Evolutionary conservation across 2,113 vertebrate genomes (phyloP), one percentile per base, ranked within the genome.

Genomic region (Oostethus manadensis): DNA sequence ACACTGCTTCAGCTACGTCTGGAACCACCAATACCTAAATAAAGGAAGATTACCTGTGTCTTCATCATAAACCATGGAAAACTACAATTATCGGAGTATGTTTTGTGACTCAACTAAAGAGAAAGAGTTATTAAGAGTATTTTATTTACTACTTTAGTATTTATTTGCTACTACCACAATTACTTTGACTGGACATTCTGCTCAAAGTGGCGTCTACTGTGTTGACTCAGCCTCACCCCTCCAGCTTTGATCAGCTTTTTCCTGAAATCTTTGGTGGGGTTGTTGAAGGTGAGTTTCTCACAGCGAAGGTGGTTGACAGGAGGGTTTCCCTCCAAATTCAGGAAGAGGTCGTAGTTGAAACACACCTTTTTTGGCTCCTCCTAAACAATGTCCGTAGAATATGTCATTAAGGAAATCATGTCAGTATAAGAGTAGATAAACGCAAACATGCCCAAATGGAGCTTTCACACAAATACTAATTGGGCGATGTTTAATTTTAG

Each of bases 201-300:
- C 9, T 50, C 13, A 20, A 18, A 29, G 4, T 18, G 29, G 29
- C 29, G 29, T 33, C 29, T 33, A 33, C 29, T 33, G 44, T 56
- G 50, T 51, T 51, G 45, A n/a, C 9, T n/a, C 14, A 62, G 42
- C 56, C 89, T 90, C 87, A 99, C 96, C 92, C 96, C 97, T 85
- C 97, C 96, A 5, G 97, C 97, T 86, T 84, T 93, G 62, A 99
- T 91, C 65, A 99, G 92, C 75, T 99, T 99, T 83, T 89, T 94
- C 47, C 95, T 93, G 89, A 99, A 99, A 73, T 99, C 97, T 75
- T 92, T 91, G 68, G 97, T 99, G 81, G 97, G 97, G 84, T 99
- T 99, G 89, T 98, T 99, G 84, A 99, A 99, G 73, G 97, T 99
- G 74, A 99, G 92, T 62, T 99, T 98, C 91, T 99, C 96, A 23